Evolutionary conservation across 2,113 vertebrate species (phyloP).

Genomic region (Onychostruthus taczanowskii): DNA sequence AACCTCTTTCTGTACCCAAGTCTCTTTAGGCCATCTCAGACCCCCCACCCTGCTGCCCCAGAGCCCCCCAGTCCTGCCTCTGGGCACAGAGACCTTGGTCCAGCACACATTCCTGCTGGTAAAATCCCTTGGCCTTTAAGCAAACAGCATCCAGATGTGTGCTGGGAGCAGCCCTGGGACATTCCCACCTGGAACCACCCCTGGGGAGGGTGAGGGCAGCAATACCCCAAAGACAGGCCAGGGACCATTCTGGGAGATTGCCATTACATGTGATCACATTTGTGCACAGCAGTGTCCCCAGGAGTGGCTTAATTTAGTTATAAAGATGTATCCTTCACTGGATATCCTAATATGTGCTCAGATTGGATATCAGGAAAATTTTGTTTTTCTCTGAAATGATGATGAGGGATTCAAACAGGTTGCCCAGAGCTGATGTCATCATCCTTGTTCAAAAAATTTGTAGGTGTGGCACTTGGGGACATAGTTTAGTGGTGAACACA

Average conservation of each 20-base stretch:
- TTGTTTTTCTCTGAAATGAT: neutral
- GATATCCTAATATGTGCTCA: neutral
- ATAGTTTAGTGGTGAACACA: neutral
- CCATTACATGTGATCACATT: neutral
- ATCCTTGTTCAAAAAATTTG: neutral
- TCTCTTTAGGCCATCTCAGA: neutral
- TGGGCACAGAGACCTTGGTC: neutral
- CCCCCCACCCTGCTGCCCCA: neutral
- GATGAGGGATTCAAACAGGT: neutral
- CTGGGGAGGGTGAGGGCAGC: accelerated
- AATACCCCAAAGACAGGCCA: neutral
- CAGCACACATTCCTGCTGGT: neutral
- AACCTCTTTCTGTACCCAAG: neutral
- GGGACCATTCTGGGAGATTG: neutral
- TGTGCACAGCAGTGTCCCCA: neutral
- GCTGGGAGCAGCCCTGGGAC: neutral
- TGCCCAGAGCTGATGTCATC: neutral
- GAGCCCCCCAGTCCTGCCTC: neutral
- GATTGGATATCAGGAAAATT: neutral
- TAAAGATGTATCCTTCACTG: neutral
- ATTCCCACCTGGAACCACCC: neutral
- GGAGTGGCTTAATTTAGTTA: neutral
- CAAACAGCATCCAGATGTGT: neutral
- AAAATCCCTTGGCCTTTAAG: neutral
- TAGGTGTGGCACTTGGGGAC: neutral